A percentile compares a stretch with the other conserved stretches of the same genome.
These are phyloP conservation scores for Drosophila anomelani DNA, from an alignment of 2,888 invertebrate genomes.

Conservation along the genomic window DNA sequence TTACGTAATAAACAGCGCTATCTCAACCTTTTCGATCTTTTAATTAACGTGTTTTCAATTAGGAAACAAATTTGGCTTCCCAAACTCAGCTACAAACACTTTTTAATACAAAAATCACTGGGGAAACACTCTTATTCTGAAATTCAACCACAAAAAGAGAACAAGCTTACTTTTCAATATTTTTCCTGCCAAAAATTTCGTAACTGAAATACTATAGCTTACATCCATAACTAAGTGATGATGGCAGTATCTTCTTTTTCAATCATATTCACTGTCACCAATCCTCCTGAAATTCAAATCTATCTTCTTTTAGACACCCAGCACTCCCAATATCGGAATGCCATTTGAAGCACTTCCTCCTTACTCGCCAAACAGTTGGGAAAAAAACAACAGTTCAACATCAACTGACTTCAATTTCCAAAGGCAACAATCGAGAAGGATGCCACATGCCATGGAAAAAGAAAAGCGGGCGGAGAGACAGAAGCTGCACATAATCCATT, in stretches of 20 bases:
- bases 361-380: neutral
- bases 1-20: neutral
- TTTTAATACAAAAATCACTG: no score
- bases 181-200: neutral
- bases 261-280: slow-evolving; percentile 6
- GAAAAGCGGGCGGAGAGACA: neutral
- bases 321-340: slow-evolving; percentile 2
- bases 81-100: no score
- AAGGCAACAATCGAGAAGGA: slow-evolving; percentile 10
- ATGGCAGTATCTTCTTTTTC: neutral
- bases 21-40: neutral
- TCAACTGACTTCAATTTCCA: slow-evolving; percentile 14
- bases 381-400: slow-evolving; percentile 1
- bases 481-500: slow-evolving; percentile 53
- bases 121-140: no score
- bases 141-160: no score
- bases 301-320: slow-evolving; percentile 3
- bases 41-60: neutral
- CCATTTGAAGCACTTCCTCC: neutral
- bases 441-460: neutral
- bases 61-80: no score
- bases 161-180: neutral
- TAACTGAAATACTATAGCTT: neutral
- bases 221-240: neutral
- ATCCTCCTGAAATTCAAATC: slow-evolving; percentile 3